A percentile compares a stretch with the other conserved stretches of the same genome.
These are phyloP conservation scores for Labeo rohita DNA, from an alignment of 2,113 vertebrate species.

Conservation along the genomic window DNA sequence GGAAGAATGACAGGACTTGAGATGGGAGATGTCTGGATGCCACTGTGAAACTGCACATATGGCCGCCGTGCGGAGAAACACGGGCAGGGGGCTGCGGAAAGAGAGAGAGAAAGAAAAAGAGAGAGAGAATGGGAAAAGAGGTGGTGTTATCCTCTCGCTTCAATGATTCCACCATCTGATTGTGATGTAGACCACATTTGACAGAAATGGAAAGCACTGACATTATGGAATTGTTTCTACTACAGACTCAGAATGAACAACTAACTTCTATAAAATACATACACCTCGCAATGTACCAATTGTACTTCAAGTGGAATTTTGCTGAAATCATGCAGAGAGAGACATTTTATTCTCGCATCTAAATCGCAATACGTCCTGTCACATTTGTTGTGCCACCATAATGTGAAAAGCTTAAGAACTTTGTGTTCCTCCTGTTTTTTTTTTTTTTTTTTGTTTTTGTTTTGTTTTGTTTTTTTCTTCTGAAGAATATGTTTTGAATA, in stretches of 20 bases:
- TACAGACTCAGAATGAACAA: conserved; percentile 22
- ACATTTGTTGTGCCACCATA: neutral
- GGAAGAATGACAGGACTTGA: conserved; percentile 63
- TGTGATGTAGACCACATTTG: conserved; percentile 35
- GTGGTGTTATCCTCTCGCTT: conserved; percentile 37
- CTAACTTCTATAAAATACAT: conserved; percentile 20
- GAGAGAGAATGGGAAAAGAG: neutral
- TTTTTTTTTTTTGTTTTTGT: neutral
- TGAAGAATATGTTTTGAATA: neutral
- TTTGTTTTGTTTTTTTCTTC: neutral
- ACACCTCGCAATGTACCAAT: neutral
- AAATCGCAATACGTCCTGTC: neutral
- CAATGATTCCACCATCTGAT: conserved; percentile 34
- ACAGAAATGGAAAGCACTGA: conserved; percentile 41
- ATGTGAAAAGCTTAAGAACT: neutral
- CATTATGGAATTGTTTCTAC: conserved; percentile 35
- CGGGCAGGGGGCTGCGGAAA: conserved; percentile 37
- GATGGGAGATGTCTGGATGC: conserved; percentile 63
- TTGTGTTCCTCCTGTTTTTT: neutral
- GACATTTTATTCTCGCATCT: neutral
- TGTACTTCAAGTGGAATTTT: conserved; percentile 12
- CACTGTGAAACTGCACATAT: conserved; percentile 69
- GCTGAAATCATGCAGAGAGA: neutral
- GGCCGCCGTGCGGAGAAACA: conserved; percentile 53
- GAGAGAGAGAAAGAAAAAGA: conserved; percentile 23